Evolutionary conservation across 2,113 vertebrate genomes (phyloP).

Genomic region (Ancistrus triradiatus): DNA sequence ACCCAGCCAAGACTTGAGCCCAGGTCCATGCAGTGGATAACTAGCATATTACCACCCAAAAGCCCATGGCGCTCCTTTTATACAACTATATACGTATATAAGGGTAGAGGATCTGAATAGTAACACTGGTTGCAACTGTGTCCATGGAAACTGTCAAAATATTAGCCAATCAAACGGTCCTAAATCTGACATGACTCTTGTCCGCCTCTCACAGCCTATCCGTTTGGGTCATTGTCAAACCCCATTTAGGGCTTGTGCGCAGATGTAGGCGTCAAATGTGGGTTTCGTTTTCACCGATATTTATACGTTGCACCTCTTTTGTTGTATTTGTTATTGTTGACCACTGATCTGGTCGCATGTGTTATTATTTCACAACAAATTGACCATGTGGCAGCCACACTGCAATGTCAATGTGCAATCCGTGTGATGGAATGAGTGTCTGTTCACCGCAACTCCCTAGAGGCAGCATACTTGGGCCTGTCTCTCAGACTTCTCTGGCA

Average conservation of each 20-base stretch:
- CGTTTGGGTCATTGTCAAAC: slow-evolving; percentile 25
- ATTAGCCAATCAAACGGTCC: too few species aligned
- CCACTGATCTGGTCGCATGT: slow-evolving; percentile 27
- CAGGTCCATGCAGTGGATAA: too few species aligned
- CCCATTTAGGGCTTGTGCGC: slow-evolving; percentile 10
- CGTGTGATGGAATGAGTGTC: slow-evolving; percentile 30
- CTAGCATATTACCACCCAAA: too few species aligned
- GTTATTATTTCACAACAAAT: slow-evolving; percentile 41
- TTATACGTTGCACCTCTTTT: slow-evolving; percentile 20
- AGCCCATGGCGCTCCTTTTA: too few species aligned
- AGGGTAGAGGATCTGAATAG: too few species aligned
- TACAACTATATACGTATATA: too few species aligned
- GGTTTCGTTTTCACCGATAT: slow-evolving; percentile 23
- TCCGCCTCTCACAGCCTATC: slow-evolving; percentile 2
- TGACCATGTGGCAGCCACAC: slow-evolving; percentile 21
- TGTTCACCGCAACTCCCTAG: background rate
- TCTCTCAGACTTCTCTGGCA: slow-evolving; percentile 9
- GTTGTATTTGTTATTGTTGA: slow-evolving; percentile 20
- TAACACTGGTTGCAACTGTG: too few species aligned
- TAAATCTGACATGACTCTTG: too few species aligned
- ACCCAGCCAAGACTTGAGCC: too few species aligned
- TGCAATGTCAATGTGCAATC: slow-evolving; percentile 34
- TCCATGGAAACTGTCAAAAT: too few species aligned
- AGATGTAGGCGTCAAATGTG: slow-evolving; percentile 6
- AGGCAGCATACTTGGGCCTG: slow-evolving; percentile 16